Conservation (phyloP, 1,140 invertebrate genomes). For the Cardiocondyla obscurior region DNA sequence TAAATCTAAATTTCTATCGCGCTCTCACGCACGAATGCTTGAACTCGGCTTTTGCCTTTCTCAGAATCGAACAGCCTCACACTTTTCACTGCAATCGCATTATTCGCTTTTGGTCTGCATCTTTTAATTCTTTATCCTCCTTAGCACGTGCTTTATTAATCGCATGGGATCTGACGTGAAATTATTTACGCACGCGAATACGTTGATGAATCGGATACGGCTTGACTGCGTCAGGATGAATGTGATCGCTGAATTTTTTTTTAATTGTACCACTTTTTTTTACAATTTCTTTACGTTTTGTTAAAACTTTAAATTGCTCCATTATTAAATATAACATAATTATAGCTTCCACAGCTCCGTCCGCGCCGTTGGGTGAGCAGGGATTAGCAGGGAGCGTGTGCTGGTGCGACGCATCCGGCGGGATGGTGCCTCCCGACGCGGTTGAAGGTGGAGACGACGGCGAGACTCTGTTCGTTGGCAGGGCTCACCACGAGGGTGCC, state of each 20-base stretch:
- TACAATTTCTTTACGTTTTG: not conserved
- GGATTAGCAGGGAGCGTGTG: conserved; percentile 73
- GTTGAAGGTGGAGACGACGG: conserved; percentile 89
- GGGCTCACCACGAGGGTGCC: conserved; percentile 90
- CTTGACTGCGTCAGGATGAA: not conserved
- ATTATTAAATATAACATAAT: not conserved
- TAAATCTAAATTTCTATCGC: not conserved
- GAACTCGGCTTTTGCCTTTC: not conserved
- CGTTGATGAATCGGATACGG: not conserved
- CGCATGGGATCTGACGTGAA: not conserved
- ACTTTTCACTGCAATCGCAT: too few species aligned
- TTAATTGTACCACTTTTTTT: not conserved
- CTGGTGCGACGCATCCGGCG: conserved; percentile 88
- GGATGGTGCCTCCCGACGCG: conserved; percentile 88
- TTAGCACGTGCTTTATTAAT: not conserved
- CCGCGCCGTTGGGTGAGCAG: conserved; percentile 73
- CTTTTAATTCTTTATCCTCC: not conserved
- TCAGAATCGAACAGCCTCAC: not conserved
- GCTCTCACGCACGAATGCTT: not conserved
- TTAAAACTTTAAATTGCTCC: not conserved
- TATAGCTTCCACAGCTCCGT: conserved; percentile 67
- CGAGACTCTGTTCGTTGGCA: conserved; percentile 89
- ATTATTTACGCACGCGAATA: conserved; percentile 3
- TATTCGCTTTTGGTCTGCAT: not conserved
- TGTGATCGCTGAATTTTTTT: not conserved